Evolutionary conservation across 2,888 invertebrate genomes (phyloP).

Genomic region (Amorpha juglandis): DNA sequence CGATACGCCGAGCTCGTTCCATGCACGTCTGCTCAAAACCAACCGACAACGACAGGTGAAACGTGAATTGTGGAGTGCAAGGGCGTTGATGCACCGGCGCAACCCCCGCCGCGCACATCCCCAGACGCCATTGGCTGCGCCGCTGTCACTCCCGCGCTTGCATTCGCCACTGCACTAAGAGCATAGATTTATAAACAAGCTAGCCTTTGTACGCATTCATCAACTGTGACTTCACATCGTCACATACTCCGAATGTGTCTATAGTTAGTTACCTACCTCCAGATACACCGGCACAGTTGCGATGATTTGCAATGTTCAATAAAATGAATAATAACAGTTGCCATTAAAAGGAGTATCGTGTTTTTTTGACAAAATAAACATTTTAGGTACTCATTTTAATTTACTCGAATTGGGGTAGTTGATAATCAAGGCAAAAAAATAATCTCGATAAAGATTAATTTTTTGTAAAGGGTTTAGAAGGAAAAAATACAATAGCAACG

Average conservation of each 20-base stretch:
- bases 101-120: constrained; percentile 33
- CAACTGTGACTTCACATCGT: neutral
- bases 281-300: neutral
- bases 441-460: too few relatives aligned
- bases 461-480: too few relatives aligned
- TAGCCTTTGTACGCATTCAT: neutral
- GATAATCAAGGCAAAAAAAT: too few relatives aligned
- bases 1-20: constrained; percentile 94
- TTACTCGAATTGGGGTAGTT: too few relatives aligned
- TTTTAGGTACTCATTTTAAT: too few relatives aligned
- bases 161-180: constrained; percentile 35
- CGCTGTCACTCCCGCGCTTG: constrained; percentile 50
- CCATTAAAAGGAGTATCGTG: too few relatives aligned
- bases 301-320: too few relatives aligned
- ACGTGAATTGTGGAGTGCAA: constrained; percentile 40
- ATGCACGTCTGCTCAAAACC: constrained; percentile 89
- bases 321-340: too few relatives aligned
- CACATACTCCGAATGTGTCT: neutral
- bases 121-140: constrained; percentile 24
- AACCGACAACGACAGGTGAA: constrained; percentile 84
- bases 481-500: too few relatives aligned
- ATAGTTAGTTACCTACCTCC: too few relatives aligned
- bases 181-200: neutral
- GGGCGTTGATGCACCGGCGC: constrained; percentile 35
- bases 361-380: too few relatives aligned